These are phyloP conservation scores for Cepphus grylle DNA, from an alignment of 2,113 vertebrate species.

Conservation along the genomic window DNA sequence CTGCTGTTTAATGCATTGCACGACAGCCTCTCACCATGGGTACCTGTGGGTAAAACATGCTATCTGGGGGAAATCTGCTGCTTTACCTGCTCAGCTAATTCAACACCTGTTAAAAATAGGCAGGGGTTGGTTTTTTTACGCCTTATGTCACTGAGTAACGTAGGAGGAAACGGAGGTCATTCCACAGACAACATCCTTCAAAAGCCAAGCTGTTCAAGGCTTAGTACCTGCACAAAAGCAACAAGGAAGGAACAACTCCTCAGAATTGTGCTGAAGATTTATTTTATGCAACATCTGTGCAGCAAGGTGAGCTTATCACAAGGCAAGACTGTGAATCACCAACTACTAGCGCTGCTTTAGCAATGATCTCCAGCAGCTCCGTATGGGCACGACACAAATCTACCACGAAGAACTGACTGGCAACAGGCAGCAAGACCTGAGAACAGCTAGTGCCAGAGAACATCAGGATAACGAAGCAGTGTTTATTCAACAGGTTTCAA, in stretches of 20 bases:
- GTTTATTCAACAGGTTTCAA: neutral
- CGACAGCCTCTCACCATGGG: neutral
- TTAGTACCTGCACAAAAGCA: neutral
- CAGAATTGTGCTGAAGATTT: neutral
- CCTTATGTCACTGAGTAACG: neutral
- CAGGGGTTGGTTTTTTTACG: neutral
- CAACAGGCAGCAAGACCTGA: neutral
- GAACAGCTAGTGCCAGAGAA: neutral
- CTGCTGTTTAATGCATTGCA: neutral
- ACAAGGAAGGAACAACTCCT: neutral
- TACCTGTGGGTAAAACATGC: neutral
- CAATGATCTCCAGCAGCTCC: neutral
- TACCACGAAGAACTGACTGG: neutral
- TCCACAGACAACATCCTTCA: neutral
- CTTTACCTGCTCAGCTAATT: neutral
- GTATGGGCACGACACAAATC: neutral
- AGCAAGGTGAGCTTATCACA: neutral
- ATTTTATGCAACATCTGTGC: neutral
- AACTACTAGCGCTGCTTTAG: neutral
- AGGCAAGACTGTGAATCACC: neutral
- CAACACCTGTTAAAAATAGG: neutral
- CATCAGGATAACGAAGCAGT: neutral
- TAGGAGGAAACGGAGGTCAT: neutral
- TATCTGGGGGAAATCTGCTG: neutral
- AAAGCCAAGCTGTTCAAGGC: neutral